Base-by-base conservation (phyloP, 1,140 invertebrate genomes). In the Solen grandis region DNA sequence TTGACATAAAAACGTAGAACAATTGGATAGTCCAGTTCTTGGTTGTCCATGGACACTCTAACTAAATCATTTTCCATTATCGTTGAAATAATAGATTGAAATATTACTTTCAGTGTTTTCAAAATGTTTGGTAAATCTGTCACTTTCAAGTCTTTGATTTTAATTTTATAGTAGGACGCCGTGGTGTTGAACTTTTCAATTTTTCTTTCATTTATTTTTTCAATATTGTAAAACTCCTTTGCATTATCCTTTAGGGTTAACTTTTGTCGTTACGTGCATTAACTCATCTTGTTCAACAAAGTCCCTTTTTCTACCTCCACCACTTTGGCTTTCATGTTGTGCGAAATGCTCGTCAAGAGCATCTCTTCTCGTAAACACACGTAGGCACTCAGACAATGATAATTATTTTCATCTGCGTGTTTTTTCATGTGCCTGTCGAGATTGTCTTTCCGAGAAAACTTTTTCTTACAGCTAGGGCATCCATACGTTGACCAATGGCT, bases 321-420 rank as follows among this genome's bases (percentile, higher is more conserved):
- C 74, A 25, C 13, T 29, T 72, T 70, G 76, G 29, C 52, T 33
- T 46, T 73, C 55, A 52, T 63, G 59, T 27, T 29, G 59, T 33
- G 14, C 35, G 19, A 38, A 38, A 46, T 82, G 81, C 10, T 52
- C 19, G 22, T 82, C 36, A 54, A 77, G 62, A 33, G 65, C 66
- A 63, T 83, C 74, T 35, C 59, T 54, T 38, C 80, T 76, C 2
- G 35, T 72, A 57, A 78, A 78, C 0, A 76, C n/a, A 25, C 38
- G 60, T 2, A 63, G 22, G 38, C 81, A 83, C n/a, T 66, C 74
- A 31, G 66, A 66, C 81, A 83, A 31, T 83, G 72, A 19, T 83
- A 46, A 35, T 36, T 38, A 35, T 46, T 54, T 31, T 72, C 65
- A 35, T 77, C 50, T 8, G 14, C 8, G 36, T 83, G 68, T 31